A percentile compares a stretch with the other conserved stretches of the same genome.
These are phyloP conservation scores for Sitophilus oryzae DNA, from an alignment of 1,140 invertebrate genomes.

Conservation along the genomic window DNA sequence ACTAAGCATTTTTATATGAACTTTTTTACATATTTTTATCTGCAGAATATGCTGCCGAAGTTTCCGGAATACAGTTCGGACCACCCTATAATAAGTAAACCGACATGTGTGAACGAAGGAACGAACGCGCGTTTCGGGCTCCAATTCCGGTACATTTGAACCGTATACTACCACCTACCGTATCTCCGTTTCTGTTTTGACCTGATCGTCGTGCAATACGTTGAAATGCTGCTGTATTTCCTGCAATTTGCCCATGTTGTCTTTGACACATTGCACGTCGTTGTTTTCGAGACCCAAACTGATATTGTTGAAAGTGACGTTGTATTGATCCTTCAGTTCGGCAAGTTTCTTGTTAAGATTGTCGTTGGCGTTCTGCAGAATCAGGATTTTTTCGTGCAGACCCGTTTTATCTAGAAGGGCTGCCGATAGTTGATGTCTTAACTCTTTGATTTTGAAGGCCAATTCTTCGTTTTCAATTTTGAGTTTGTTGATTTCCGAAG, in stretches of 20 bases:
- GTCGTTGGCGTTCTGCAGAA: conserved; percentile 59
- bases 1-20: too few species aligned
- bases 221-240: conserved; percentile 55
- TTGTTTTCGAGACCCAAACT: conserved; percentile 31
- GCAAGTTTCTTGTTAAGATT: conserved; percentile 59
- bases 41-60: too few species aligned
- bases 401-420: conserved; percentile 55
- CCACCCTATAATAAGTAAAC: too few species aligned
- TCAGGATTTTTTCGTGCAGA: conserved; percentile 55
- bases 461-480: conserved; percentile 47
- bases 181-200: conserved; percentile 50
- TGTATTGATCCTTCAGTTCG: conserved; percentile 56
- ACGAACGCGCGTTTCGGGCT: too few species aligned
- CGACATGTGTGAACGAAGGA: too few species aligned
- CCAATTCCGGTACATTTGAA: conserved; percentile 1
- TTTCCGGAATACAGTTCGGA: too few species aligned
- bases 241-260: conserved; percentile 46
- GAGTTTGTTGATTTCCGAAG: conserved; percentile 49
- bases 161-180: conserved; percentile 37
- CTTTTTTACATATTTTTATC: too few species aligned
- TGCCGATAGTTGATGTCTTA: conserved; percentile 52
- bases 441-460: conserved; percentile 53
- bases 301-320: conserved; percentile 50
- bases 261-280: conserved; percentile 32
- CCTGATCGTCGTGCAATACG: conserved; percentile 45